phyloP scores from a whole-genome alignment of 2,888 invertebrate genomes.

The Erebia palarica region DNA sequence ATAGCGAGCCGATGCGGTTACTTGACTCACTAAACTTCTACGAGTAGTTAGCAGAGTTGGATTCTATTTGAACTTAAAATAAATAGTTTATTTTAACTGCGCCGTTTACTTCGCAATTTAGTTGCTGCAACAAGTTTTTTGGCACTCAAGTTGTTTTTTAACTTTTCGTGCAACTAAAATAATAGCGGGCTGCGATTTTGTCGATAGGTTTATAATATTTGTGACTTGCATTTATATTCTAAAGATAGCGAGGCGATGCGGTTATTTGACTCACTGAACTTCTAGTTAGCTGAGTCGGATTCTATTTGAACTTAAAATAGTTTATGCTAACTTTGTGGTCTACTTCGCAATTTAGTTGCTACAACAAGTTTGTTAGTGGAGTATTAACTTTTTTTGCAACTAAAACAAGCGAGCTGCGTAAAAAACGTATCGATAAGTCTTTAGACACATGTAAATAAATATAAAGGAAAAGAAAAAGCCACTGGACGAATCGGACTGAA shows the following conservation, averaged over 20 bases:
- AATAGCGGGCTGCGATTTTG: too few species aligned
- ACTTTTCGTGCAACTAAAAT: too few species aligned
- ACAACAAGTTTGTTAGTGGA: constrained; percentile 8
- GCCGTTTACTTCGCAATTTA: constrained; percentile 6
- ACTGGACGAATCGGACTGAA: too few species aligned
- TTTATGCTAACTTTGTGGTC: constrained; percentile 13
- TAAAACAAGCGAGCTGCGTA: too few species aligned
- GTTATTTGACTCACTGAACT: constrained; percentile 22
- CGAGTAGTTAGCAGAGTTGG: constrained; percentile 22
- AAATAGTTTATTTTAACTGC: constrained; percentile 11
- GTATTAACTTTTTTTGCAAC: too few species aligned
- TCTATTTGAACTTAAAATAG: constrained; percentile 18
- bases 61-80: constrained; percentile 14
- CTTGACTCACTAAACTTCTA: constrained; percentile 21
- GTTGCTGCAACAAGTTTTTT: constrained; percentile 8
- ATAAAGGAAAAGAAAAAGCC: too few species aligned
- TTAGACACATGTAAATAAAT: too few species aligned
- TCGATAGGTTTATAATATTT: too few species aligned
- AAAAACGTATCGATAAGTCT: too few species aligned
- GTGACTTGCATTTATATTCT: too few species aligned
- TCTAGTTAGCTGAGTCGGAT: constrained; percentile 15
- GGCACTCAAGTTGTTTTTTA: too few species aligned
- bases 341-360: constrained; percentile 1
- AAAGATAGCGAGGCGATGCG: neutral
- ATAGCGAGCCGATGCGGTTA: constrained; percentile 22